phyloP scores from a whole-genome alignment of 2,888 invertebrate species.

The Leptinotarsa rubiginosa region DNA sequence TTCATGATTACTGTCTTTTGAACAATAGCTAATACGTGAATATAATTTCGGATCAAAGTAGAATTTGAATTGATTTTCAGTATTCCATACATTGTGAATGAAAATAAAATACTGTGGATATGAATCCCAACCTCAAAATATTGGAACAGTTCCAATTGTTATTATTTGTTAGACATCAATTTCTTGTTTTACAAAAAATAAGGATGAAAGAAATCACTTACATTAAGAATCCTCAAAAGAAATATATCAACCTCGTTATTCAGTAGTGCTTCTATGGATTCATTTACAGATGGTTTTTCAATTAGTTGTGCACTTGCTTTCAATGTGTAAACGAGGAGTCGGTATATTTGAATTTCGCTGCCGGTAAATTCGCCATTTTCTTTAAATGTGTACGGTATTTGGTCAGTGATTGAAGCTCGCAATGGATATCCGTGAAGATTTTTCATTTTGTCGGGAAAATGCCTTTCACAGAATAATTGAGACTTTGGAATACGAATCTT shows the following conservation, averaged over 20 bases:
- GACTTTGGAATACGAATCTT: background rate
- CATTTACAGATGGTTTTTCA: slow-evolving; percentile 19
- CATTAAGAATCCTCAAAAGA: slow-evolving; percentile 24
- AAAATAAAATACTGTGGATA: too few species aligned
- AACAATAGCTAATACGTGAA: too few species aligned
- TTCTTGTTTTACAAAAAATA: background rate
- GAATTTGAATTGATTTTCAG: too few species aligned
- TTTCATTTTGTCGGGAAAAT: slow-evolving; percentile 23
- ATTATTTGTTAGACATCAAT: background rate
- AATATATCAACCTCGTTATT: slow-evolving; percentile 28
- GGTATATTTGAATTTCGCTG: slow-evolving; percentile 12
- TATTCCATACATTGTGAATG: too few species aligned
- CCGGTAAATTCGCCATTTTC: slow-evolving; percentile 28
- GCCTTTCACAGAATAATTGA: slow-evolving; percentile 10
- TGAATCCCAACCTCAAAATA: too few species aligned
- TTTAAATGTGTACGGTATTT: slow-evolving; percentile 13
- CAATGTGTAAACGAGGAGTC: slow-evolving; percentile 22
- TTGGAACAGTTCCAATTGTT: too few species aligned
- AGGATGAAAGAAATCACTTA: slow-evolving; percentile 9
- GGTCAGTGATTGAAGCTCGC: slow-evolving; percentile 6
- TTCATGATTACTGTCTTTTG: too few species aligned
- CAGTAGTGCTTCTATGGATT: slow-evolving; percentile 10
- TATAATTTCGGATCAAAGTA: too few species aligned
- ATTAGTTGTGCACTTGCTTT: slow-evolving; percentile 23
- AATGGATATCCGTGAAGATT: slow-evolving; percentile 26